Conservation (phyloP, 1,140 invertebrate genomes). For the Tetramorium alpestre region DNA sequence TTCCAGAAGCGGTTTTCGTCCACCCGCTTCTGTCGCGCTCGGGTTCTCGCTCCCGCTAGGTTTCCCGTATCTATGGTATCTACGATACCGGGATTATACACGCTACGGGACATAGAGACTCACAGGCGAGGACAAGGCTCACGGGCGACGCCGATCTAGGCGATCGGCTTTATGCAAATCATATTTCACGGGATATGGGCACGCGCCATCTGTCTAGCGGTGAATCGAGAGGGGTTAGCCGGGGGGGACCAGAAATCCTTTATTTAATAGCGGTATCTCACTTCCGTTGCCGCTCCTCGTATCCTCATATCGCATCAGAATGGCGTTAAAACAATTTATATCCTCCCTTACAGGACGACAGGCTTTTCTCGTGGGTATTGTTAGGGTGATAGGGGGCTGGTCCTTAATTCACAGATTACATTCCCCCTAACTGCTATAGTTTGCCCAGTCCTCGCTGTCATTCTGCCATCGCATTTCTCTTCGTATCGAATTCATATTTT, state of each 20-base stretch:
- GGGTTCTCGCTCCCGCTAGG: background rate
- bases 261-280: conserved; percentile 69
- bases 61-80: background rate
- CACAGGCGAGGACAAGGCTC: background rate
- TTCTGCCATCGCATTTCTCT: conserved; percentile 39
- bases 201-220: conserved; percentile 54
- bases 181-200: conserved; percentile 62
- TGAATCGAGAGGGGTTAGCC: background rate
- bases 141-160: background rate
- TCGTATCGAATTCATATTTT: background rate
- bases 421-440: conserved; percentile 27
- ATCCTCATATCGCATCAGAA: conserved; percentile 66
- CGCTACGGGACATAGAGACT: background rate
- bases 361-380: conserved; percentile 57
- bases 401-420: conserved; percentile 75
- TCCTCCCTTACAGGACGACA: conserved; percentile 42
- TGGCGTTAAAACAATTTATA: conserved; percentile 76
- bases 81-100: conserved; percentile 29
- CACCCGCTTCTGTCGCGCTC: background rate
- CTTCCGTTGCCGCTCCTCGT: conserved; percentile 42
- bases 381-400: conserved; percentile 47
- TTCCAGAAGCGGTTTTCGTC: conserved; percentile 27
- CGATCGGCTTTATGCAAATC: conserved; percentile 69
- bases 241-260: conserved; percentile 56
- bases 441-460: background rate